Percentiles rank a stretch among this genome's conserved stretches.
Conservation (phyloP, 2,797 vertebrate species). For the Siniperca obscura region DNA sequence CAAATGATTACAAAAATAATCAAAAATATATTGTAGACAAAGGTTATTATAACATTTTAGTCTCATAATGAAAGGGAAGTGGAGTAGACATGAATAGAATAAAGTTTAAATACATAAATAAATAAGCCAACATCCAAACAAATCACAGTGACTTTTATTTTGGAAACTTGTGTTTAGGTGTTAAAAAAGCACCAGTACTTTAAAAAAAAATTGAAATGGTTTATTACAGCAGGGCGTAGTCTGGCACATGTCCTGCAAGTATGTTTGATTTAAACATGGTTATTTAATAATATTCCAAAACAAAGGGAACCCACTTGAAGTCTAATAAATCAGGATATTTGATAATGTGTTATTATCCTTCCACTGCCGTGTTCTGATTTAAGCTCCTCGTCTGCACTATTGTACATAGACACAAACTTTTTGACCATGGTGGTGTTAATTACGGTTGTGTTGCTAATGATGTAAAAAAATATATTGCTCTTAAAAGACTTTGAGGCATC, state of each 20-base stretch:
- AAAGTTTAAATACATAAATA: neutral
- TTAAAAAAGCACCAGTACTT: slow-evolving; percentile 10
- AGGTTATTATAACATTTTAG: slow-evolving; percentile 3
- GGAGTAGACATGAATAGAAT: neutral
- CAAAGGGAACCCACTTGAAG: slow-evolving; percentile 57
- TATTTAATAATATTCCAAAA: slow-evolving; percentile 45
- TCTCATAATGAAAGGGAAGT: neutral
- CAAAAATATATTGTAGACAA: slow-evolving; percentile 2
- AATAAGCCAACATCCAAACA: slow-evolving; percentile 16
- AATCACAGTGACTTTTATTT: slow-evolving; percentile 26
- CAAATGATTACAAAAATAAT: slow-evolving; percentile 25
- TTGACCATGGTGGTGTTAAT: slow-evolving; percentile 79
- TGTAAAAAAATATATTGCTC: slow-evolving; percentile 69
- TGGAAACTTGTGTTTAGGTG: slow-evolving; percentile 22
- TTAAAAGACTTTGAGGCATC: slow-evolving; percentile 76
- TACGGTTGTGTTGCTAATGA: slow-evolving; percentile 71
- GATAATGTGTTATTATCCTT: slow-evolving; percentile 61
- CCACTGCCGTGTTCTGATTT: slow-evolving; percentile 76
- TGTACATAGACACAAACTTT: slow-evolving; percentile 82
- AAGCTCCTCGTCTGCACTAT: slow-evolving; percentile 83
- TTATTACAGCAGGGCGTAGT: slow-evolving; percentile 11
- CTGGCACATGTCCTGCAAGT: slow-evolving; percentile 40
- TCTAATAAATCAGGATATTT: slow-evolving; percentile 55
- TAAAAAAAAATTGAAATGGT: slow-evolving; percentile 7
- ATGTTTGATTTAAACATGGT: slow-evolving; percentile 26